Percentiles rank a stretch among this genome's conserved stretches.
Evolutionary conservation across 2,797 vertebrate genomes (phyloP).

Genomic region (Sebastes minor): DNA sequence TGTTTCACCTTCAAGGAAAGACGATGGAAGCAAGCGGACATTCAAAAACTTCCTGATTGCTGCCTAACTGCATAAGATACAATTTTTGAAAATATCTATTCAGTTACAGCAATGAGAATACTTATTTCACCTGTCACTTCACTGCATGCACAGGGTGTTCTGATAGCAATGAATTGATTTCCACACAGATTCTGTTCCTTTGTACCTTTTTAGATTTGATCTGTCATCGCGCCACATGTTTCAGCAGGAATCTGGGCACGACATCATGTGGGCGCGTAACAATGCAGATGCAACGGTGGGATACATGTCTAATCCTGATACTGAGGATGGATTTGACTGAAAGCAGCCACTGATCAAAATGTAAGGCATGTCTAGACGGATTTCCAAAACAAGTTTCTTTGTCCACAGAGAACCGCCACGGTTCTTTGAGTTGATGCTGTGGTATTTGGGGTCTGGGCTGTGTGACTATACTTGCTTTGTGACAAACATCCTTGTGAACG

Average conservation of each 20-base stretch:
- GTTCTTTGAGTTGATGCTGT: slow-evolving; percentile 2
- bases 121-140: not conserved
- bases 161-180: not conserved
- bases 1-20: too few relatives aligned
- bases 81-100: not conserved
- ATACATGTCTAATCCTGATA: slow-evolving; percentile 41
- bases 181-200: not conserved
- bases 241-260: slow-evolving; percentile 25
- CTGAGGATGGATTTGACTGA: slow-evolving; percentile 33
- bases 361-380: slow-evolving; percentile 40
- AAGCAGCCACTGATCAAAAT: slow-evolving; percentile 31
- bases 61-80: too few relatives aligned
- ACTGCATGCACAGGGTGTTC: not conserved
- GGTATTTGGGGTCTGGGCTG: not conserved
- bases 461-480: slow-evolving; percentile 6
- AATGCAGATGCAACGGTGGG: slow-evolving; percentile 13
- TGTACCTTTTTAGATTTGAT: slow-evolving; percentile 8
- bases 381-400: not conserved
- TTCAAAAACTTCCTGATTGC: too few relatives aligned
- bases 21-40: too few relatives aligned
- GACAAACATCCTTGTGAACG: slow-evolving; percentile 9
- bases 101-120: not conserved
- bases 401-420: not conserved
- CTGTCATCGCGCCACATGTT: slow-evolving; percentile 29
- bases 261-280: slow-evolving; percentile 1